Conservation (phyloP, 2,888 invertebrate species). For the Prosopocoilus inquinatus region DNA sequence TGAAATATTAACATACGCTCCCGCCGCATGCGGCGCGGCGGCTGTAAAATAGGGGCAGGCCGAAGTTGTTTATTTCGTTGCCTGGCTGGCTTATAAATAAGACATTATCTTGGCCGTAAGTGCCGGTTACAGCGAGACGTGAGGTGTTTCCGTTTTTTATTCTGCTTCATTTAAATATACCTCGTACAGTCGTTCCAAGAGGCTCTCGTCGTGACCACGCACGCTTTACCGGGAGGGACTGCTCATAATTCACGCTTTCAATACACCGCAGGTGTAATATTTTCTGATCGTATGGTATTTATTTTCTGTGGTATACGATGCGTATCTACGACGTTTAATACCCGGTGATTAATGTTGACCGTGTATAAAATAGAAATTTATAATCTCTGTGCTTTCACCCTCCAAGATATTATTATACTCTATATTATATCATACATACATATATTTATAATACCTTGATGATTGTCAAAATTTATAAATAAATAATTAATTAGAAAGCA, state of each 20-base stretch:
- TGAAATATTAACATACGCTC: conserved; percentile 14
- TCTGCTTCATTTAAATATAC: conserved; percentile 41
- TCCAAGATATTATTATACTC: too few relatives aligned
- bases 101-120: conserved; percentile 46
- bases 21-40: conserved; percentile 9
- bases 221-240: neutral
- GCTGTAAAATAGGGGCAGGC: conserved; percentile 25
- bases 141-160: conserved; percentile 46
- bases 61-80: conserved; percentile 31
- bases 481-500: too few relatives aligned
- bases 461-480: too few relatives aligned
- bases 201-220: conserved; percentile 9
- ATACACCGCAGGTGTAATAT: neutral
- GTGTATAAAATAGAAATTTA: too few relatives aligned
- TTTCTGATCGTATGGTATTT: neutral
- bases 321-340: too few relatives aligned
- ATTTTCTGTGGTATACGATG: too few relatives aligned
- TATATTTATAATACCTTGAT: too few relatives aligned
- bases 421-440: too few relatives aligned
- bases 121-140: conserved; percentile 44
- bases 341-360: too few relatives aligned
- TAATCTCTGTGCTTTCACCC: too few relatives aligned
- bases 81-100: conserved; percentile 43
- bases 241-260: neutral
- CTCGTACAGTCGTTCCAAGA: conserved; percentile 32